phyloP scores from a whole-genome alignment of 1,140 invertebrate genomes.

The Drosophila orena region DNA sequence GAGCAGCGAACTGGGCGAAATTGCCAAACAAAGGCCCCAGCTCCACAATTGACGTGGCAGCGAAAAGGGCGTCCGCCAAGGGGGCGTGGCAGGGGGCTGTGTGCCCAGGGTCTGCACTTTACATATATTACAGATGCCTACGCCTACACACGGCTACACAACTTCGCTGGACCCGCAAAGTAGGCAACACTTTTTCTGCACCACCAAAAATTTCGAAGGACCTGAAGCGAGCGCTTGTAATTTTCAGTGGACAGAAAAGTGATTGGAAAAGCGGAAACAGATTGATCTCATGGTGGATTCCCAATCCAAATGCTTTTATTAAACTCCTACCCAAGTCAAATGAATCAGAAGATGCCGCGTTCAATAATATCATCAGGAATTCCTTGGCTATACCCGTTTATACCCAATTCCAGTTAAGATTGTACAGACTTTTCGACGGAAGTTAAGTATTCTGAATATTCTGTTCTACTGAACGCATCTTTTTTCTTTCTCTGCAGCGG shows the following conservation, averaged over 20 bases:
- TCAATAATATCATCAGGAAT: too few species aligned
- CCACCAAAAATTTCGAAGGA: not conserved
- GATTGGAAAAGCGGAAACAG: not conserved
- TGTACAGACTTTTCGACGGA: too few species aligned
- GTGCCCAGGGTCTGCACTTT: conserved; percentile 26
- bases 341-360: too few species aligned
- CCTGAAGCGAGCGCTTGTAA: not conserved
- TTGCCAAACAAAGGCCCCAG: conserved; percentile 67
- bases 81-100: not conserved
- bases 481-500: not conserved
- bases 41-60: conserved; percentile 30
- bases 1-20: conserved; percentile 66
- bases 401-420: too few species aligned
- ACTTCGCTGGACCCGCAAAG: not conserved
- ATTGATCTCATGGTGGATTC: too few species aligned
- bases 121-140: conserved; percentile 37
- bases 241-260: not conserved
- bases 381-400: too few species aligned
- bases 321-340: too few species aligned
- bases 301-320: too few species aligned
- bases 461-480: too few species aligned
- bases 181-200: conserved; percentile 2
- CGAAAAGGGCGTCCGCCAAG: conserved; percentile 7
- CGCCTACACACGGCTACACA: conserved; percentile 30
- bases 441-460: too few species aligned